Evolutionary conservation across 2,797 vertebrate genomes (phyloP).

Genomic region (Sebastes vulpes): DNA sequence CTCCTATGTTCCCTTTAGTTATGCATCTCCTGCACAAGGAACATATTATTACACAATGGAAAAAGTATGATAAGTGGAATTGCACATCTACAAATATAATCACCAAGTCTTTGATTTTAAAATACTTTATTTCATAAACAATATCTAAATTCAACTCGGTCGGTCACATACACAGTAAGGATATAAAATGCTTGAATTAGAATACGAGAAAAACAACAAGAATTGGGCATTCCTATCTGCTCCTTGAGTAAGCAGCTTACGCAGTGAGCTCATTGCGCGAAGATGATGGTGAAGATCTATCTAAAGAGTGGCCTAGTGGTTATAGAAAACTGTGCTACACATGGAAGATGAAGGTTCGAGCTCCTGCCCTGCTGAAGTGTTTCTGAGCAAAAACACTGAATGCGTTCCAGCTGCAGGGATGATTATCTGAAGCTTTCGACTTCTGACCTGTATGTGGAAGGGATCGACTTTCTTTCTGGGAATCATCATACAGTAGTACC

Average conservation of each 20-base stretch:
- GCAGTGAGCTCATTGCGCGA: conserved; percentile 13
- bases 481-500: not conserved
- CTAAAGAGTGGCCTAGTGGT: not conserved
- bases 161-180: conserved; percentile 75
- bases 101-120: conserved; percentile 69
- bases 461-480: not conserved
- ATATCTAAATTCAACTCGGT: conserved; percentile 76
- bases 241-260: conserved; percentile 23
- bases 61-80: not conserved
- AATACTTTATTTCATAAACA: conserved; percentile 86
- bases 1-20: not conserved
- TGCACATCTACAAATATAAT: not conserved
- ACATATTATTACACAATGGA: not conserved
- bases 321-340: conserved; percentile 56
- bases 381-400: not conserved
- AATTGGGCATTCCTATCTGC: conserved; percentile 50
- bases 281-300: conserved; percentile 8
- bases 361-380: not conserved
- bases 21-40: not conserved
- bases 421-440: not conserved
- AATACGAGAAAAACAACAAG: conserved; percentile 64
- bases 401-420: not conserved
- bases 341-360: conserved; percentile 30
- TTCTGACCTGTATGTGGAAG: not conserved
- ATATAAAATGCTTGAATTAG: conserved; percentile 80